Base-by-base conservation (phyloP, 2,888 invertebrate genomes). In the Patella caerulea region DNA sequence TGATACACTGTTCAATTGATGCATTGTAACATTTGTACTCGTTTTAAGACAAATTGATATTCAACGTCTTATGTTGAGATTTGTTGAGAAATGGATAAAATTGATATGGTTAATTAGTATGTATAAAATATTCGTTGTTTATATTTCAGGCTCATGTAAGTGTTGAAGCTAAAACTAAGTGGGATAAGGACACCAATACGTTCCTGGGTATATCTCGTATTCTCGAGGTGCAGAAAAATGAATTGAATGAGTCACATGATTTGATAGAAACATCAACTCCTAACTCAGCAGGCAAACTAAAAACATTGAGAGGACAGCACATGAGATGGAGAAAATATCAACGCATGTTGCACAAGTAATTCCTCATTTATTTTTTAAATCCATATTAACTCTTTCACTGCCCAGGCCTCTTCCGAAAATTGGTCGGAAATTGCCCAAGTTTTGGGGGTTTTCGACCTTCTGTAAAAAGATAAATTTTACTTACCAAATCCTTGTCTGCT, bases 251-350 rank as follows among this genome's bases (percentile, higher is more conserved):
- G 11, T 81, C 82, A 53, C 73, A 76, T 52, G 78, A 81, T 52
- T 55, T 70, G 9, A 79, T 81, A 14, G 76, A 81, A 70, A 83
- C 81, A 82, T 75, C 82, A 79, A 79, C 80, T 81, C 19, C 85
- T 83, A 77, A 80, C 76, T 29, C 75, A 72, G 11, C 80, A 79
- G 34, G 81, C 83, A 77, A 83, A 80, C 52, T 84, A 71, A 84
- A 85, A 34, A 87, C 85, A 72, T 84, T 87, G 14, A 78, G 87
- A 65, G 88, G 89, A 29, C 83, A 87, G 73, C 88, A 88, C 69
- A 87, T 86, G 84, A 83, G 86, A 45, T 81, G 86, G 78, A 82
- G 84, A 56, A 87, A 88, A 78, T 88, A 88, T 75, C 82, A 84
- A 73, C 84, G 86, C 53, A 55, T 88, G 56, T 84, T 86, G 45